Evolutionary conservation across 2,113 vertebrate genomes (phyloP).

Genomic region (Chamaea fasciata): DNA sequence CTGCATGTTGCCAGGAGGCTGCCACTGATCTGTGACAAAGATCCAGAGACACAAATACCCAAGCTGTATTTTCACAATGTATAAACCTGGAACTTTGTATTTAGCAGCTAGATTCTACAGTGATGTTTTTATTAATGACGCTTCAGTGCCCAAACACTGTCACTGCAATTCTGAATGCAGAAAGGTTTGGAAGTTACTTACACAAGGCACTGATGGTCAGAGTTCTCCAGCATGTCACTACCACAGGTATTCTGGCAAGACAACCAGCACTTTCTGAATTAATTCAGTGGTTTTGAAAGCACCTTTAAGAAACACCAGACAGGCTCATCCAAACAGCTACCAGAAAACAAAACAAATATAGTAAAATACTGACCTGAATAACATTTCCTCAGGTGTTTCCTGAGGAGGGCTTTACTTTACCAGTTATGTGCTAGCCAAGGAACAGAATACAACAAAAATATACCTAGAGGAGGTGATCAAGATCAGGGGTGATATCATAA

Average conservation of each 20-base stretch:
- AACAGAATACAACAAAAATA: not conserved
- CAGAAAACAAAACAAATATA: not conserved
- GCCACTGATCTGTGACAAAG: not conserved
- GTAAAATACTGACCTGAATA: not conserved
- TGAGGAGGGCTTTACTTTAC: not conserved
- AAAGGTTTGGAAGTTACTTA: not conserved
- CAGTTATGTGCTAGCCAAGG: not conserved
- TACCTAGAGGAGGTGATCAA: not conserved
- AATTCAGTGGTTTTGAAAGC: not conserved
- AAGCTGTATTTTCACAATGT: accelerated
- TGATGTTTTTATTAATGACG: not conserved
- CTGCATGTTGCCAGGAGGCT: not conserved
- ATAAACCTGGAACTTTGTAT: not conserved
- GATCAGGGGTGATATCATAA: not conserved
- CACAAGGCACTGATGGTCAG: not conserved
- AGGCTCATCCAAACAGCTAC: not conserved
- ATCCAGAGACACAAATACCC: accelerated
- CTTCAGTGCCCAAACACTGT: not conserved
- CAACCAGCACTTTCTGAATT: not conserved
- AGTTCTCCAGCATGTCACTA: not conserved
- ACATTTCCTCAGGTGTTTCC: not conserved
- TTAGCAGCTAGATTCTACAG: not conserved
- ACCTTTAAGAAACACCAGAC: not conserved
- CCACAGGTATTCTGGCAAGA: not conserved
- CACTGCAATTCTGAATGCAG: not conserved